These are phyloP conservation scores for Craseonycteris thonglongyai DNA, from an alignment of 2,113 vertebrate genomes.

Conservation along the genomic window DNA sequence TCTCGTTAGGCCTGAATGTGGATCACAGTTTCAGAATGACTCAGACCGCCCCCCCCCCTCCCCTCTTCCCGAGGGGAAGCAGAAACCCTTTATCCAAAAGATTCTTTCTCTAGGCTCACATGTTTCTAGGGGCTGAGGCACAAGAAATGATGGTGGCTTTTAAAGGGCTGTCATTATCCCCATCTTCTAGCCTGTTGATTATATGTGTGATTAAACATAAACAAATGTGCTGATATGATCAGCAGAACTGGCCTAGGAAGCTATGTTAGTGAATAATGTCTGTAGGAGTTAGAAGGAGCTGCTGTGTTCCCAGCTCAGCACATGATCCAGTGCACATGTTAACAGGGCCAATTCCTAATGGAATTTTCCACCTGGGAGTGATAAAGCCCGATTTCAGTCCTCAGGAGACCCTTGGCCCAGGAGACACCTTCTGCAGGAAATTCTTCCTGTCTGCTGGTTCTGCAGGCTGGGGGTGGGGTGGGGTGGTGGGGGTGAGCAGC, in stretches of 20 bases:
- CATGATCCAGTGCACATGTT: background rate
- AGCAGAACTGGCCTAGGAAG: background rate
- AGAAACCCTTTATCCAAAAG: background rate
- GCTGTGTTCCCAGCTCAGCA: background rate
- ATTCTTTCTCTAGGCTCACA: background rate
- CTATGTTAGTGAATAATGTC: background rate
- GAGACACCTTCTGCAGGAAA: background rate
- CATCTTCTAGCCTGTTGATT: background rate
- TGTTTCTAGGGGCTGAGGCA: background rate
- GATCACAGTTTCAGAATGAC: background rate
- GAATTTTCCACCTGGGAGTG: constrained; percentile 23
- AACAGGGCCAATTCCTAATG: background rate
- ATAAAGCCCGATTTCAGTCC: background rate
- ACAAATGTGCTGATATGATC: background rate
- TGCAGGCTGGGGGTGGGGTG: background rate
- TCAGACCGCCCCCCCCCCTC: no score
- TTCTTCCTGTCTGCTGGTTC: background rate
- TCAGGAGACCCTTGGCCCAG: background rate
- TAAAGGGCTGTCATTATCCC: background rate
- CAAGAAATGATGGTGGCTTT: background rate
- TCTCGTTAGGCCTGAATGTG: background rate
- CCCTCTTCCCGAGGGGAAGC: background rate
- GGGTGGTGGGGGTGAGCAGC: no score
- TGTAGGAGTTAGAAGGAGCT: background rate
- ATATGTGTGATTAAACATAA: background rate